These are phyloP conservation scores for Syngnathus typhle DNA, from an alignment of 2,113 vertebrate species.

Conservation along the genomic window DNA sequence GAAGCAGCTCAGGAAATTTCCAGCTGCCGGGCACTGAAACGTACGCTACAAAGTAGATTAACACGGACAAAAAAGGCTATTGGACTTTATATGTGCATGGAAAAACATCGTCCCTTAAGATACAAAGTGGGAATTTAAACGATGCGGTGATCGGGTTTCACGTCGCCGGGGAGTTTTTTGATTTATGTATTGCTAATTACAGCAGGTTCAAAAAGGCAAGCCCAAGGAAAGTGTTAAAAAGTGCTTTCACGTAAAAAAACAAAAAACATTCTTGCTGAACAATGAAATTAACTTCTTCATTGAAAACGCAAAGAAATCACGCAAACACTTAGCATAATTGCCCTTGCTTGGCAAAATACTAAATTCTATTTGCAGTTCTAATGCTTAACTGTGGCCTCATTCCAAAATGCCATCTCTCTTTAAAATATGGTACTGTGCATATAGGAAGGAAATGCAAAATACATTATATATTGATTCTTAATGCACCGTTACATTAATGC, in stretches of 20 bases:
- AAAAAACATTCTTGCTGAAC: conserved; percentile 32
- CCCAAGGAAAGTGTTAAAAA: conserved; percentile 46
- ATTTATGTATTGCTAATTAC: conserved; percentile 16
- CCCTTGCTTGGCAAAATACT: background rate
- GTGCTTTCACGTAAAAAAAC: conserved; percentile 35
- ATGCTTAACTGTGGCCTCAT: background rate
- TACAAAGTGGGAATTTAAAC: conserved; percentile 23
- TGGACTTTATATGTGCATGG: conserved; percentile 15
- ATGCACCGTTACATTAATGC: conserved; percentile 30
- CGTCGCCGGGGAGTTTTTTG: conserved; percentile 14
- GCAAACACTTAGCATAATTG: conserved; percentile 7
- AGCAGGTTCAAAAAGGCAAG: conserved; percentile 43
- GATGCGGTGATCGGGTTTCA: conserved; percentile 1
- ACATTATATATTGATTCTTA: conserved; percentile 31
- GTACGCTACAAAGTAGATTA: conserved; percentile 40
- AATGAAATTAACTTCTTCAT: conserved; percentile 28
- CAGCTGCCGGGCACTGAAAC: conserved; percentile 44
- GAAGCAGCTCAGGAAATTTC: conserved; percentile 46
- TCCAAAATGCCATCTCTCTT: background rate
- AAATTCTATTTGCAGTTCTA: conserved; percentile 1
- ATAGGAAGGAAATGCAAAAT: conserved; percentile 15
- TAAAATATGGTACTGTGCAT: background rate
- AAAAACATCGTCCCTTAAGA: conserved; percentile 28
- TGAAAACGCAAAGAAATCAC: conserved; percentile 24
- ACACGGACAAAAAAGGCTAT: conserved; percentile 3